These are phyloP conservation scores for Calliphora vicina DNA, from an alignment of 1,140 invertebrate species.

Conservation along the genomic window DNA sequence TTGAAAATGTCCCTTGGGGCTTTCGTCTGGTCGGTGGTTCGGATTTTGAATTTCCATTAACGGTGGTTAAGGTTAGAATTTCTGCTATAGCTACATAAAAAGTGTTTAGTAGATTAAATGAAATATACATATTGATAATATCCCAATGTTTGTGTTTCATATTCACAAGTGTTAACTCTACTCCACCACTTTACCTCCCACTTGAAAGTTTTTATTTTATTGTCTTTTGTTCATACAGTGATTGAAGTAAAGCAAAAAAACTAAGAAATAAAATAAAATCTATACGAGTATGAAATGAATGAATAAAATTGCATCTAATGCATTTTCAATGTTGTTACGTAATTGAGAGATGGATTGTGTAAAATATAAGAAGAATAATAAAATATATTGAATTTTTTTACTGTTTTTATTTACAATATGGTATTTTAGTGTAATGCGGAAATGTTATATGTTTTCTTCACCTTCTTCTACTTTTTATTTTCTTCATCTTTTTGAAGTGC, in stretches of 20 bases:
- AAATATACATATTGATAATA: not conserved
- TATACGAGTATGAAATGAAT: not conserved
- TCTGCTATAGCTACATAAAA: not conserved
- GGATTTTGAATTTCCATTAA: conserved; percentile 82
- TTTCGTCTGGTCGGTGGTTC: conserved; percentile 86
- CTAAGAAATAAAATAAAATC: not conserved
- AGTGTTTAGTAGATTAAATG: not conserved
- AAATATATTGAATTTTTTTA: not conserved
- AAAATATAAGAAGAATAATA: not conserved
- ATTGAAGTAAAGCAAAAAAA: not conserved
- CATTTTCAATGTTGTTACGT: conserved; percentile 35
- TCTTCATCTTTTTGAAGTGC: not conserved
- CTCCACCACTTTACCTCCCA: no score
- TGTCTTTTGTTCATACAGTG: not conserved
- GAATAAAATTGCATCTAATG: conserved; percentile 27
- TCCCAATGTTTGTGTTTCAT: not conserved
- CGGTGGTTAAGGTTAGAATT: conserved; percentile 78
- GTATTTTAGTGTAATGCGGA: conserved; percentile 23
- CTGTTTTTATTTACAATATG: not conserved
- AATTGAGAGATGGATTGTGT: conserved; percentile 21
- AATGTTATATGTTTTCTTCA: not conserved
- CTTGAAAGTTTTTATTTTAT: not conserved
- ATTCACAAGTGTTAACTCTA: no score
- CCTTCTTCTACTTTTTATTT: not conserved
- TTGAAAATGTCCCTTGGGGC: conserved; percentile 80